These are phyloP conservation scores for Drosophila ogumai DNA, from an alignment of 1,140 invertebrate species.

Conservation along the genomic window DNA sequence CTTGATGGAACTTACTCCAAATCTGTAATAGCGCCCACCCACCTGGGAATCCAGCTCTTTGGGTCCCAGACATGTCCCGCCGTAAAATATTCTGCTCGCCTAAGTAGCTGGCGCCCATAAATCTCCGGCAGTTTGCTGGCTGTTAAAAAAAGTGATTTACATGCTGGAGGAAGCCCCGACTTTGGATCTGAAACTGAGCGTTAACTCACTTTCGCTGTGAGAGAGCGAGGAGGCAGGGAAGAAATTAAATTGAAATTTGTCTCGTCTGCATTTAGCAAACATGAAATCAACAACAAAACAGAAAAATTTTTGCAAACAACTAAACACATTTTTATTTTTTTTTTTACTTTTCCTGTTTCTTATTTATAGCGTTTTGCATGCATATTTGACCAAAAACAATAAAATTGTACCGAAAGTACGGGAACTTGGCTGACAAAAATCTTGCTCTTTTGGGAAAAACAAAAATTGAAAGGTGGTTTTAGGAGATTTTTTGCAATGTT, in stretches of 20 bases:
- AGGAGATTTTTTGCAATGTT: neutral
- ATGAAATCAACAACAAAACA: constrained; percentile 19
- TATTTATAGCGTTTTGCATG: constrained; percentile 43
- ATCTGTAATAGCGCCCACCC: constrained; percentile 19
- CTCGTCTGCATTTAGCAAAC: constrained; percentile 41
- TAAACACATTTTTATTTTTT: constrained; percentile 29
- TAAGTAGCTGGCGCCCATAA: constrained; percentile 48
- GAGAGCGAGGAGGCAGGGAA: constrained; percentile 19
- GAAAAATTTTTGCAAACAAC: constrained; percentile 17
- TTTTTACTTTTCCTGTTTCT: constrained; percentile 20
- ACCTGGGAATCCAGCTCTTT: constrained; percentile 28
- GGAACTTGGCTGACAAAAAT: constrained; percentile 21
- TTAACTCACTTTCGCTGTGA: constrained; percentile 39
- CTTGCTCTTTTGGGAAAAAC: constrained; percentile 40
- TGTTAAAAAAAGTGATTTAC: constrained; percentile 44
- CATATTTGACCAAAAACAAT: constrained; percentile 57
- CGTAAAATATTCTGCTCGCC: constrained; percentile 46
- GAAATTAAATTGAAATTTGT: constrained; percentile 49
- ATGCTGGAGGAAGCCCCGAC: constrained; percentile 38
- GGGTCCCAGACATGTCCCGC: constrained; percentile 45
- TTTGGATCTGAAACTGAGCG: constrained; percentile 27
- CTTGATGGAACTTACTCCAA: neutral
- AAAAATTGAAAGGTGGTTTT: constrained; percentile 31
- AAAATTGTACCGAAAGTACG: constrained; percentile 33
- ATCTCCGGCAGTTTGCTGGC: constrained; percentile 40